Evolutionary conservation across 2,113 vertebrate species (phyloP), one percentile per base, ranked within the genome.

Genomic region (Sinocyclocheilus anshuiensis): DNA sequence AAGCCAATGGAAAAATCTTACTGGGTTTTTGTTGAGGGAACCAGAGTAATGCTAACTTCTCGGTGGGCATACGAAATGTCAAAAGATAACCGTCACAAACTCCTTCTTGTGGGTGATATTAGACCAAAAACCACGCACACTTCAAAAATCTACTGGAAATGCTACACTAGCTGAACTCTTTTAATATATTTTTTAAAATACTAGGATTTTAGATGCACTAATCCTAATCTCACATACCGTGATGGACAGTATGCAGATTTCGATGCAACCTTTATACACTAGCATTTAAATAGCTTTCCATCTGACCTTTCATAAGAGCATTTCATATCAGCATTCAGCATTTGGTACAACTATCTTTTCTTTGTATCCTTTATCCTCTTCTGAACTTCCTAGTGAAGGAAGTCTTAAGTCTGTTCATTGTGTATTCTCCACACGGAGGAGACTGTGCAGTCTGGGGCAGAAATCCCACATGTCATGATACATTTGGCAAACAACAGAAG

Each of bases 401-500:
- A 69, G 53, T 78, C n/a, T 24, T 16, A 22, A 5, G 10, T 42
- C 55, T 8, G 2, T 63, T 61, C 55, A 61, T 80, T 80, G 36
- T 80, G 9, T 67, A 81, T 81, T 67, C 79, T 65, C 59, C 13
- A 81, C 78, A 80, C 59, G 12, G 59, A 24, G 4, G 42, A 39
- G 78, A 63, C 78, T 45, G 59, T 29, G 39, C 39, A 10, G 8
- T 26, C 36, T 65, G 39, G n/a, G n/a, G 79, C 15, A 81, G 79
- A 24, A 81, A 65, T 67, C 59, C 79, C 15, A 18, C 3, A 11
- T 65, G 39, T 29, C 79, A 26, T 20, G 39, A 81, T 45, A 72
- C 84, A 74, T 86, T 57, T 86, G 84, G 63, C 84, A 81, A 74
- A 55, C 77, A 74, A 16, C 10, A 45, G 59, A 85, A 77, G 26